Evolutionary conservation across 1,140 invertebrate species (phyloP).

Genomic region (Drosophila kepulauana): DNA sequence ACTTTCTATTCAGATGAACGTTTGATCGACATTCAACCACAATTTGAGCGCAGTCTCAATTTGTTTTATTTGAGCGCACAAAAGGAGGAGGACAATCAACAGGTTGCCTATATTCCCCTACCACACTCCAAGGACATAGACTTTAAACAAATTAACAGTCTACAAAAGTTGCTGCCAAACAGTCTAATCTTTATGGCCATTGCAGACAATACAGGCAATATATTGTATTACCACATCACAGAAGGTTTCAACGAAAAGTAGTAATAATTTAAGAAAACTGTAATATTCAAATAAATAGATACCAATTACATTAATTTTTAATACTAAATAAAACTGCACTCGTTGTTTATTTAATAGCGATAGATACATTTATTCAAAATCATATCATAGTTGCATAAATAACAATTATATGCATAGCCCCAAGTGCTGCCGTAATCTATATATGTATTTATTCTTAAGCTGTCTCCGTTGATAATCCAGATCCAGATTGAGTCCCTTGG

Average conservation of each 20-base stretch:
- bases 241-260: constrained; percentile 33
- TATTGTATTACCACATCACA: constrained; percentile 65
- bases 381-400: constrained; percentile 78
- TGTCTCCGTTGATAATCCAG: background rate
- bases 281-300: background rate
- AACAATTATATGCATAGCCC: constrained; percentile 64
- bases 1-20: constrained; percentile 32
- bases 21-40: constrained; percentile 4
- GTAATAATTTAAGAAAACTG: background rate
- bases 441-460: background rate
- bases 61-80: constrained; percentile 57
- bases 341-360: constrained; percentile 54
- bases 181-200: constrained; percentile 53
- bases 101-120: constrained; percentile 49
- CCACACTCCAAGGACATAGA: constrained; percentile 52
- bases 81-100: background rate
- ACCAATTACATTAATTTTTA: background rate
- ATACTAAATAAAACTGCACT: background rate
- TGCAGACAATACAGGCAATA: constrained; percentile 63
- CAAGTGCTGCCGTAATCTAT: constrained; percentile 15
- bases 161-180: constrained; percentile 47
- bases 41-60: constrained; percentile 47
- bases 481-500: background rate
- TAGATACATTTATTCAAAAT: constrained; percentile 83
- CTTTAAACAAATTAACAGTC: constrained; percentile 32